Base-by-base conservation (phyloP, 2,888 invertebrate genomes). In the Drosophila pseudotakahashii region DNA sequence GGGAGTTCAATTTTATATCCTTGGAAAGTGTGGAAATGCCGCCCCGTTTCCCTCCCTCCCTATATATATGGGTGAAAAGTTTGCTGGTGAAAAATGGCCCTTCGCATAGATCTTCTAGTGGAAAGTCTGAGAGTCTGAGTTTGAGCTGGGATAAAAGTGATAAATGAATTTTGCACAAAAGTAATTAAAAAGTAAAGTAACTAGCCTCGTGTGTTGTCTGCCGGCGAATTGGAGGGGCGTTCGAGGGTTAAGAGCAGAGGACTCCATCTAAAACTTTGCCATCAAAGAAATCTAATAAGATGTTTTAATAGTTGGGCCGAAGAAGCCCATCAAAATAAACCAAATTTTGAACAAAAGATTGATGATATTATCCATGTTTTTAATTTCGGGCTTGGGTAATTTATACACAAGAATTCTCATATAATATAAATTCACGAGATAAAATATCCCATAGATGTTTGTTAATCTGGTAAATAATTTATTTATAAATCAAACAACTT, bases 101-200 rank as follows among this genome's bases (percentile, higher is more conserved):
- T 83, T 63, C 81, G 72, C 78, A 79, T 82, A 82, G 83, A 83
- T 83, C 81, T 83, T 76, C 41, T 50, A 59, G 48, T 54, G 69
- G 79, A 62, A 63, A 60, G 50, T 45, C 48, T 41, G 34, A 51
- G 61, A 45, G 61, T 73, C 64, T 59, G 78, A 78, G 78, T 74
- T 79, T 82, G 81, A 85, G 82, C 76, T 84, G 79, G 89, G 85
- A 84, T 88, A 89, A 82, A 85, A 89, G 89, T 85, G 85, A 85
- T 85, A 85, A 85, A 89, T 85, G 85, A 85, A 85, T 89, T 89
- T 88, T 85, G 70, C 88, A 82, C 89, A 88, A 85, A 85, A 85
- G 89, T 85, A 89, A 85, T 85, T 89, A 85, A 84, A 66, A 84
- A 84, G 84, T 84, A 86, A 88, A 88, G 87, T 86, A 83, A 86